phyloP scores from a whole-genome alignment of 2,113 vertebrate species.

The Callochromis pleurospilus region DNA sequence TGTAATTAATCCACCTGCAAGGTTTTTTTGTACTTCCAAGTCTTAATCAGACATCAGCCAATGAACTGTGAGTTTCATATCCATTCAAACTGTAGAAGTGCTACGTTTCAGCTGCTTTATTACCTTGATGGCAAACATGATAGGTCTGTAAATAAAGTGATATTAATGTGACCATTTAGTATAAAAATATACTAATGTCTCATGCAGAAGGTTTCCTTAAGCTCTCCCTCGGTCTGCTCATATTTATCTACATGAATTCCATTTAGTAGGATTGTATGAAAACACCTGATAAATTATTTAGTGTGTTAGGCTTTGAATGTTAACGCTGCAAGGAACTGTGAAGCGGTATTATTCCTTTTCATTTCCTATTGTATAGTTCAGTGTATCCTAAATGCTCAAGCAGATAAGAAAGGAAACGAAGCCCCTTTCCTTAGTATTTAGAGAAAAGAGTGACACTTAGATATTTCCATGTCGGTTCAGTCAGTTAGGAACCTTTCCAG shows the following conservation, averaged over 20 bases:
- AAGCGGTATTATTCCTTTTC: not conserved
- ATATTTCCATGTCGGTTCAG: not conserved
- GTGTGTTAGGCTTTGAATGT: not conserved
- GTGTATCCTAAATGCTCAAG: not conserved
- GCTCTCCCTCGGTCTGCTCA: not conserved
- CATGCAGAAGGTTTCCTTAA: not conserved
- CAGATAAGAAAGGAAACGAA: not conserved
- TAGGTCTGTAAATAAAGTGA: not conserved
- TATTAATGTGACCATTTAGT: not conserved
- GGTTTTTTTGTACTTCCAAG: not conserved
- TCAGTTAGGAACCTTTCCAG: not conserved
- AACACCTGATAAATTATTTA: not conserved
- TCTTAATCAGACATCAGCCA: not conserved
- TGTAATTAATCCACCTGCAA: not conserved
- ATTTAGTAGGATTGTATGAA: not conserved
- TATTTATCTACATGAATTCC: not conserved
- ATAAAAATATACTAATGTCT: not conserved
- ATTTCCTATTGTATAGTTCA: not conserved
- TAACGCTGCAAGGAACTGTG: not conserved
- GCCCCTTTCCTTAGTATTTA: not conserved
- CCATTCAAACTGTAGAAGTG: not conserved
- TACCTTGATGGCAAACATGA: not conserved
- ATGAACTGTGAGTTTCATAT: not conserved
- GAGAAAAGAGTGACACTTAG: not conserved
- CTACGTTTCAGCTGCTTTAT: not conserved